Conservation (phyloP, 1,140 invertebrate genomes). For the Sitodiplosis mosellana region DNA sequence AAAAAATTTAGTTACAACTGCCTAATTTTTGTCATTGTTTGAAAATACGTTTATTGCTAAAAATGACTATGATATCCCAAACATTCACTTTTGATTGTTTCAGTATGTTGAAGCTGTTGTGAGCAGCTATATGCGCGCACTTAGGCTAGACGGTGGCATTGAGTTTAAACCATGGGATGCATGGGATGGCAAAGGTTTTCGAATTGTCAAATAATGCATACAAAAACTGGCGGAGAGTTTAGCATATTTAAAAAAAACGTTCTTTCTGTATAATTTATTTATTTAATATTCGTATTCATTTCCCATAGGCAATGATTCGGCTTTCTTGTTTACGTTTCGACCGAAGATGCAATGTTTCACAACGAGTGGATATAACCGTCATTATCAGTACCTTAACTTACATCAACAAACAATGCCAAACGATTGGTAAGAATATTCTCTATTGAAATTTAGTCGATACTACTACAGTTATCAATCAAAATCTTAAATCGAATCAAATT, state of each 20-base stretch:
- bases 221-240: conserved; percentile 31
- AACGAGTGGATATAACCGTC: conserved; percentile 64
- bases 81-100: too few species aligned
- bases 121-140: conserved; percentile 19
- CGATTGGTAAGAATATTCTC: conserved; percentile 42
- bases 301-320: conserved; percentile 47
- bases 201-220: conserved; percentile 28
- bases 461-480: too few species aligned
- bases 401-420: conserved; percentile 82
- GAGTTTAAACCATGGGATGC: conserved; percentile 27
- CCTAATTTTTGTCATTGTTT: too few species aligned
- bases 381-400: conserved; percentile 80
- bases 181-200: conserved; percentile 31
- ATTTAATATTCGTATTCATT: too few species aligned
- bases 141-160: conserved; percentile 14
- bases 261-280: too few species aligned
- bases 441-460: too few species aligned
- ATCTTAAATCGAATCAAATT: too few species aligned
- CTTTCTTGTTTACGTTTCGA: conserved; percentile 65
- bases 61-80: too few species aligned
- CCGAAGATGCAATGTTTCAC: conserved; percentile 60
- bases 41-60: too few species aligned
- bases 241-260: conserved; percentile 8
- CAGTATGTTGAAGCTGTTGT: conserved; percentile 22
- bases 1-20: too few species aligned